Conservation (phyloP, 2,888 invertebrate species). For the Cyclophora punctaria region DNA sequence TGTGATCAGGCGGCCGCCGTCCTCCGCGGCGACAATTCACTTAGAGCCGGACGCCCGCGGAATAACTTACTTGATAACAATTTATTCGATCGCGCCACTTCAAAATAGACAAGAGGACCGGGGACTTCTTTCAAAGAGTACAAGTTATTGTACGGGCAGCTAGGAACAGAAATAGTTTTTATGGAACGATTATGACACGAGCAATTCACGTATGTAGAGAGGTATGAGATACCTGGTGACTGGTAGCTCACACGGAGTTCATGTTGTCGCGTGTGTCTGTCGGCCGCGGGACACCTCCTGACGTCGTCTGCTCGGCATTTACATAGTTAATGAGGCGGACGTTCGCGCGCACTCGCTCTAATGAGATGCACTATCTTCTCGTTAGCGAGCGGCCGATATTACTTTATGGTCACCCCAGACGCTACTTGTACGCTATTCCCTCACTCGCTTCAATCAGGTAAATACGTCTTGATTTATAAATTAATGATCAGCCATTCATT, state of each 20-base stretch:
- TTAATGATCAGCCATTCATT: too few species aligned
- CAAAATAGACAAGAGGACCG: conserved; percentile 41
- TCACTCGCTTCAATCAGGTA: too few species aligned
- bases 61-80: conserved; percentile 74
- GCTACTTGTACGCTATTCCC: too few species aligned
- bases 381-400: conserved; percentile 25
- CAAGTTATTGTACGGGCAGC: too few species aligned
- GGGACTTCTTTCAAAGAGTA: conserved; percentile 7
- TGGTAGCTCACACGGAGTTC: too few species aligned
- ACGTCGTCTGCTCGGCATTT: conserved; percentile 66
- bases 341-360: conserved; percentile 48
- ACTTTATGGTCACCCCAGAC: conserved; percentile 6
- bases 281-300: conserved; percentile 57
- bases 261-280: too few species aligned
- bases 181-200: too few species aligned
- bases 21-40: conserved; percentile 45
- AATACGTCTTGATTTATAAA: too few species aligned
- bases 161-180: conserved; percentile 1
- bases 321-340: conserved; percentile 69
- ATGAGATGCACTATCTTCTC: conserved; percentile 59
- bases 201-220: too few species aligned
- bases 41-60: conserved; percentile 62
- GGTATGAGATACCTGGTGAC: too few species aligned
- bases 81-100: conserved; percentile 66
- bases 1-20: too few species aligned